A percentile compares a stretch with the other conserved stretches of the same genome.
phyloP scores from a whole-genome alignment of 2,113 vertebrate genomes.

The Pardalotus punctatus region DNA sequence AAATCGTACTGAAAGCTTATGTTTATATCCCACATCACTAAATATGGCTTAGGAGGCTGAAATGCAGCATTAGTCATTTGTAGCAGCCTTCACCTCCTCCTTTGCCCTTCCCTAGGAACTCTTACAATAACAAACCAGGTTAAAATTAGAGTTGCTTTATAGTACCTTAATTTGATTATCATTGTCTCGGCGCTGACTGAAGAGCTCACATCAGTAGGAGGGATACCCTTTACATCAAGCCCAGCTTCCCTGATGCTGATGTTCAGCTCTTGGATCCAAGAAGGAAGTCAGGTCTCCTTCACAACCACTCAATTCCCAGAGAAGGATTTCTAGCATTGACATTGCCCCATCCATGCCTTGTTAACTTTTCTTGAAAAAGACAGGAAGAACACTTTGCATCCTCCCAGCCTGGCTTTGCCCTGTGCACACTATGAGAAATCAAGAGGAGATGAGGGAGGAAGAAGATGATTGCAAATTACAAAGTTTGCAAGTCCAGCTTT shows the following conservation, averaged over 20 bases:
- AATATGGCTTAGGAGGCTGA: slow-evolving; percentile 80
- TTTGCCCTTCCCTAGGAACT: slow-evolving; percentile 40
- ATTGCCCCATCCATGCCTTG: slow-evolving; percentile 41
- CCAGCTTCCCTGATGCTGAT: slow-evolving; percentile 62
- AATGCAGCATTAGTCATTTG: slow-evolving; percentile 70
- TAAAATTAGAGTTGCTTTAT: slow-evolving; percentile 78
- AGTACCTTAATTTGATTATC: slow-evolving; percentile 68
- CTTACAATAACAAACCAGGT: slow-evolving; percentile 72
- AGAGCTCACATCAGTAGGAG: slow-evolving; percentile 68
- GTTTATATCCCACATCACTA: slow-evolving; percentile 81
- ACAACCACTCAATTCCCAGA: slow-evolving; percentile 60
- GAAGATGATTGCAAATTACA: neutral
- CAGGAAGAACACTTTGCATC: neutral
- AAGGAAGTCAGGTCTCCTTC: slow-evolving; percentile 71
- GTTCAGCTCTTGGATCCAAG: slow-evolving; percentile 61
- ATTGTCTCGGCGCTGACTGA: slow-evolving; percentile 78
- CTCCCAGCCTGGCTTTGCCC: neutral
- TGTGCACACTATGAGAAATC: neutral
- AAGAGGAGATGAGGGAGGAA: neutral
- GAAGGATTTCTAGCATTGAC: slow-evolving; percentile 56
- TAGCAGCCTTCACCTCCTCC: slow-evolving; percentile 34
- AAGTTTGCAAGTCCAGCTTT: neutral
- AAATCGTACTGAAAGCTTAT: slow-evolving; percentile 78
- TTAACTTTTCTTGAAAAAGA: neutral
- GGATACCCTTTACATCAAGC: slow-evolving; percentile 64